phyloP scores from a whole-genome alignment of 1,140 invertebrate species.

The Radopholus similis region DNA sequence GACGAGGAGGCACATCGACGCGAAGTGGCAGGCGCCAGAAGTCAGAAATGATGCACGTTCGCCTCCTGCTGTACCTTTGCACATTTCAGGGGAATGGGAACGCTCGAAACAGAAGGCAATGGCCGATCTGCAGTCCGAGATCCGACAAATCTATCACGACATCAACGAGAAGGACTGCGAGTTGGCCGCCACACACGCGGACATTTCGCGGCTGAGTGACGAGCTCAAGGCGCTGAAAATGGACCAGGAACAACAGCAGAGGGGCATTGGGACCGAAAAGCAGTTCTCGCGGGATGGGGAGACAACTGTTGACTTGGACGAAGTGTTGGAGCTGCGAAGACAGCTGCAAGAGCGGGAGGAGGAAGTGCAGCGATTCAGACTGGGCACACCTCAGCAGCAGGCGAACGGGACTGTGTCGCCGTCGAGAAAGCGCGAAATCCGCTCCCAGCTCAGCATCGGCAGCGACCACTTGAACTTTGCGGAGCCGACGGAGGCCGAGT shows the following conservation, averaged over 20 bases:
- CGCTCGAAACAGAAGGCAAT: conserved; percentile 6
- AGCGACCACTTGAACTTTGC: conserved; percentile 21
- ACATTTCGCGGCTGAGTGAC: conserved; percentile 12
- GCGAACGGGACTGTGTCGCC: neutral
- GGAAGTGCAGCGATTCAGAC: neutral
- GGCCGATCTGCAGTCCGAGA: conserved; percentile 18
- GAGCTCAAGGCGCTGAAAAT: conserved; percentile 3
- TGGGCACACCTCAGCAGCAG: neutral
- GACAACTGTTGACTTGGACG: conserved; percentile 17
- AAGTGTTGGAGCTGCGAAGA: conserved; percentile 1
- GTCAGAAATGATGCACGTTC: neutral
- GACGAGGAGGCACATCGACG: neutral
- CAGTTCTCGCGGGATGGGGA: neutral
- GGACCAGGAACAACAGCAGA: neutral
- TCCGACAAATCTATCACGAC: conserved; percentile 8
- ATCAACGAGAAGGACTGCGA: conserved; percentile 22
- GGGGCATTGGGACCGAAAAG: neutral
- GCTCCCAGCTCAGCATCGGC: neutral
- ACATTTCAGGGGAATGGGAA: conserved; percentile 1
- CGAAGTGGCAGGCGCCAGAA: neutral
- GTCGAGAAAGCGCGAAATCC: neutral
- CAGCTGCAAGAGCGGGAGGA: conserved; percentile 2
- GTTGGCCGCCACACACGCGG: conserved; percentile 10
- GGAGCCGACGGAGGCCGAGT: conserved; percentile 24
- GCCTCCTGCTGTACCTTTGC: too few relatives aligned